These are phyloP conservation scores for Cataglyphis altisquamis DNA, from an alignment of 2,888 invertebrate species.

Conservation along the genomic window DNA sequence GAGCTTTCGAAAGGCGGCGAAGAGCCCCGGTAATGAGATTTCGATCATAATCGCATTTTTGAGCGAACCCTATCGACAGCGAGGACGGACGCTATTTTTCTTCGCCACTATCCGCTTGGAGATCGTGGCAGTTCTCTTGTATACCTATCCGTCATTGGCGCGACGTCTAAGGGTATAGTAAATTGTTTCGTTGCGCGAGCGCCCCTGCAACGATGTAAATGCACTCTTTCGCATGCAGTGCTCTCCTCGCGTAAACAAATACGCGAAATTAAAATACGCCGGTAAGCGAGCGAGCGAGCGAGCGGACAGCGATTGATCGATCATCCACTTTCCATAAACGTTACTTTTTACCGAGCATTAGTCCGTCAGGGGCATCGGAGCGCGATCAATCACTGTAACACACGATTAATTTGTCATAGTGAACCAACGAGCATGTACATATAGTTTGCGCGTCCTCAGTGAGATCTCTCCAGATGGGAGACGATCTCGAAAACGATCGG, in stretches of 20 bases:
- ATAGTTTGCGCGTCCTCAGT: conserved; percentile 17
- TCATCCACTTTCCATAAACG: conserved; percentile 57
- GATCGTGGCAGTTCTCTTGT: conserved; percentile 13
- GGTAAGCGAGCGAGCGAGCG: conserved; percentile 29
- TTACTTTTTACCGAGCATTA: conserved; percentile 56
- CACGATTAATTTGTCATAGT: conserved; percentile 57
- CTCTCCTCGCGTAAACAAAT: conserved; percentile 47
- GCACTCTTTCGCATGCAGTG: conserved; percentile 28
- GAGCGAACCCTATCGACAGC: conserved; percentile 14
- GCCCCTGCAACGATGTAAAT: conserved; percentile 46
- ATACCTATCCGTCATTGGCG: conserved; percentile 50
- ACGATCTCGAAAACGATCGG: conserved; percentile 4
- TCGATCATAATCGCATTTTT: conserved; percentile 52
- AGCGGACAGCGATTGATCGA: conserved; percentile 55
- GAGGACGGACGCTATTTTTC: conserved; percentile 43
- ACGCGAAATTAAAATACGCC: conserved; percentile 55
- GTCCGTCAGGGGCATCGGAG: conserved; percentile 42
- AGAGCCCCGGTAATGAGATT: conserved; percentile 44
- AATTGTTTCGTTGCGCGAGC: conserved; percentile 53
- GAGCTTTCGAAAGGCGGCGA: conserved; percentile 32
- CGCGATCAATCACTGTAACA: conserved; percentile 56
- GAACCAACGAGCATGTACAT: conserved; percentile 34
- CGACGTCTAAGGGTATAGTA: conserved; percentile 50
- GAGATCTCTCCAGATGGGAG: conserved; percentile 11
- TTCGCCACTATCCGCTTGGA: conserved; percentile 20